Evolutionary conservation across 2,797 vertebrate species (phyloP), one percentile per base, ranked within the genome.

Genomic region (Oryzias dopingdopingensis): DNA sequence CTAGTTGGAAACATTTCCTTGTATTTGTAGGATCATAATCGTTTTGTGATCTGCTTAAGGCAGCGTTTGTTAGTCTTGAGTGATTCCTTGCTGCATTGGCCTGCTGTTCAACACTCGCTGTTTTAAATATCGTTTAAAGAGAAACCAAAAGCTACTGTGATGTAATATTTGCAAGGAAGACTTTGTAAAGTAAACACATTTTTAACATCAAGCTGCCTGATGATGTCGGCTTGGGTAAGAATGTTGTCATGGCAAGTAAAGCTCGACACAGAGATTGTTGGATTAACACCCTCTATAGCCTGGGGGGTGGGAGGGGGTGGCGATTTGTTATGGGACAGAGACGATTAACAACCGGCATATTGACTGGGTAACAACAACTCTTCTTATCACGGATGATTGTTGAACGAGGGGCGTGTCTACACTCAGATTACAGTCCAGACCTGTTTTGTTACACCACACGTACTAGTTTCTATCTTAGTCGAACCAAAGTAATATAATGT

Each of bases 271-370:
- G 80, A 84, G 83, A 85, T 86, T 88, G 86, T 72, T 64, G 87
- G 87, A 90, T 89, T 91, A 89, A 83, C 82, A 74, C 72, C 73
- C 75, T 79, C 85, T 85, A 77, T 79, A 68, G 74, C 81, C 52
- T 44, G 43, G 44, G 59, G 50, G 24, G 59, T 55, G 63, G 57
- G 20, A 23, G 22, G 43, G 52, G 57, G 65, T 37, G 32, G 10
- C 32, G 65, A 67, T 66, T 80, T 80, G 74, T 77, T 77, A 74
- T 72, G 58, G 56, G 72, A 59, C 70, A 81, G 81, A 83, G 72
- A 79, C 83, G 74, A 85, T 84, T 80, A 84, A 65, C 76, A 74
- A 65, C 71, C 56, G 46, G 24, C 69, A 65, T 50, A 65, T 14
- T 65, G 66, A 79, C 70, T 59, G 18, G 24, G 44, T 40, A 61